These are phyloP conservation scores for Melinaea marsaeus DNA, from an alignment of 2,888 invertebrate genomes.

Conservation along the genomic window DNA sequence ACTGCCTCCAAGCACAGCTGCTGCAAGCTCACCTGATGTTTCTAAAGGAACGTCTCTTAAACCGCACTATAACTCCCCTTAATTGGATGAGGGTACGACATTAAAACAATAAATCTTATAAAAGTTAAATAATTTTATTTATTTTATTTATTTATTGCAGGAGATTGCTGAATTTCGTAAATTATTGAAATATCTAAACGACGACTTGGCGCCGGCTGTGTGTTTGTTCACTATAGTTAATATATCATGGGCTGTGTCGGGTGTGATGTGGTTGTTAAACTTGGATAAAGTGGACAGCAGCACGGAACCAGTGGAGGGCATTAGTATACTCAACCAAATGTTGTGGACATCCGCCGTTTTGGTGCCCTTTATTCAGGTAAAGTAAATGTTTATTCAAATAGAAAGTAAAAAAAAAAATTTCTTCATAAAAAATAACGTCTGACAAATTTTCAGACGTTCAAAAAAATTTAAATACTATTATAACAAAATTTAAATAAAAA, in stretches of 20 bases:
- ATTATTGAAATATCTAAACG: conserved; percentile 85
- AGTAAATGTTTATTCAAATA: not conserved
- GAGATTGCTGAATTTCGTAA: conserved; percentile 89
- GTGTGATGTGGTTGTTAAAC: conserved; percentile 81
- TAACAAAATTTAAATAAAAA: too few relatives aligned
- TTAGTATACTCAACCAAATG: conserved; percentile 78
- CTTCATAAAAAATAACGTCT: not conserved
- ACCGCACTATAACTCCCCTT: conserved; percentile 83
- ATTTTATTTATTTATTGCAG: conserved; percentile 56
- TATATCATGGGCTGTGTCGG: conserved; percentile 84
- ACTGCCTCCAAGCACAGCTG: conserved; percentile 88
- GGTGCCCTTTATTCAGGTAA: conserved; percentile 83
- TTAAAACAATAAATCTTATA: not conserved
- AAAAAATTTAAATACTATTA: too few relatives aligned
- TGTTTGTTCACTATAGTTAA: conserved; percentile 87
- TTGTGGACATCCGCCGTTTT: conserved; percentile 82
- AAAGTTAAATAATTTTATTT: conserved; percentile 12
- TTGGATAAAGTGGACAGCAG: conserved; percentile 78
- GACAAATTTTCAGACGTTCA: too few relatives aligned
- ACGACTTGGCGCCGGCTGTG: conserved; percentile 85
- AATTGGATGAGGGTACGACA: conserved; percentile 86
- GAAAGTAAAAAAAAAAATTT: not conserved
- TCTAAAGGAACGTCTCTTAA: conserved; percentile 83
- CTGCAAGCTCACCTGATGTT: conserved; percentile 85
- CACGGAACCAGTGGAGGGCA: conserved; percentile 77